phyloP scores from a whole-genome alignment of 2,888 invertebrate genomes.

The Tupiocoris notatus region DNA sequence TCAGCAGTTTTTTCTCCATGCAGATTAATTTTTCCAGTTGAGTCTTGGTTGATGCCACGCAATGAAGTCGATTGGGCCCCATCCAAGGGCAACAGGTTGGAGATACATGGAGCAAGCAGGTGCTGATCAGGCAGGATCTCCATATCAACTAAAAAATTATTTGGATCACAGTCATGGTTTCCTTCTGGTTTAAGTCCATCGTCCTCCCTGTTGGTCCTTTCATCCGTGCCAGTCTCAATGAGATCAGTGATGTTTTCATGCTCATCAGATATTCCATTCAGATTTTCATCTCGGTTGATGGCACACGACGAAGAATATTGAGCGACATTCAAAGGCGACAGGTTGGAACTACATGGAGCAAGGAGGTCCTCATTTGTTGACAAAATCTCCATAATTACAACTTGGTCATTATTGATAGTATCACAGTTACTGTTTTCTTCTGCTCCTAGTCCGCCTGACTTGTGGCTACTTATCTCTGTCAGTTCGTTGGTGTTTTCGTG shows the following conservation, averaged over 20 bases:
- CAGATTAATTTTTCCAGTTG: background rate
- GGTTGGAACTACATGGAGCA: background rate
- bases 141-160: background rate
- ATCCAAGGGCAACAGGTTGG: background rate
- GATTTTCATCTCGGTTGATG: constrained; percentile 6
- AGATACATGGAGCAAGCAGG: background rate
- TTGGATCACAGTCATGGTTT: background rate
- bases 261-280: background rate
- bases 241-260: constrained; percentile 7
- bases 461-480: background rate
- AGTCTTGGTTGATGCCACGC: constrained; percentile 2
- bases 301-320: constrained; percentile 2
- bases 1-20: no score
- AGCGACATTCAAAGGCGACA: background rate
- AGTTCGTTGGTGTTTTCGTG: background rate
- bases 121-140: background rate
- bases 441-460: background rate
- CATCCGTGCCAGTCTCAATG: background rate
- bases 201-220: constrained; percentile 2
- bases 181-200: background rate
- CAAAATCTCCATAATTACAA: background rate
- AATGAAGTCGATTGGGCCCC: background rate
- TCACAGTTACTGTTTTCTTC: background rate
- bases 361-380: background rate
- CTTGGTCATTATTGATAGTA: background rate